Conservation (phyloP, 2,888 invertebrate genomes). For the Tetragnatha montana region DNA sequence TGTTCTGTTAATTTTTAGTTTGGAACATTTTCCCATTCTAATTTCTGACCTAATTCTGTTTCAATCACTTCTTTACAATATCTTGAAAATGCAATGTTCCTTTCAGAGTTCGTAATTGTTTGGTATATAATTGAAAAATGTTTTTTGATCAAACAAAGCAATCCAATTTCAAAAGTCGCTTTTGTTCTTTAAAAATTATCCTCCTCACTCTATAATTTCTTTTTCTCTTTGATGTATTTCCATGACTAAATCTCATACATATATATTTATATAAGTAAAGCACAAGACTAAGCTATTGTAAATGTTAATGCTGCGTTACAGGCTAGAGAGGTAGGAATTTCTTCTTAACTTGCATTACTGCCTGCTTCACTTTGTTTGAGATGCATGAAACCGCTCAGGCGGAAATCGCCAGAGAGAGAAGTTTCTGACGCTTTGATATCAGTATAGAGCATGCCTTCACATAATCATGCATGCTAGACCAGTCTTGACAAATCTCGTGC, state of each 20-base stretch:
- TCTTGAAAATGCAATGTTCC: too few species aligned
- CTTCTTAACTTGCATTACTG: constrained; percentile 19
- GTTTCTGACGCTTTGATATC: background rate
- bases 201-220: background rate
- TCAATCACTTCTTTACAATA: too few species aligned
- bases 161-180: too few species aligned
- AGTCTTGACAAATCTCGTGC: background rate
- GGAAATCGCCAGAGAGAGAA: background rate
- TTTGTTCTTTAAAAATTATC: background rate
- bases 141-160: too few species aligned
- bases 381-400: background rate
- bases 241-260: background rate
- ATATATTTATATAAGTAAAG: background rate
- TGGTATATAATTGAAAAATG: too few species aligned
- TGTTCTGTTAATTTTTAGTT: too few species aligned
- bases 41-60: too few species aligned
- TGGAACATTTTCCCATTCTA: too few species aligned
- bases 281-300: constrained; percentile 17
- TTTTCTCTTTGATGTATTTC: background rate
- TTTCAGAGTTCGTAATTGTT: too few species aligned
- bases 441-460: background rate
- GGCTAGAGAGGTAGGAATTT: constrained; percentile 45
- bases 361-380: constrained; percentile 10
- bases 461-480: constrained; percentile 5
- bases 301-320: constrained; percentile 45